These are phyloP conservation scores for Cyclopterus lumpus DNA, from an alignment of 2,797 vertebrate genomes.

Conservation along the genomic window DNA sequence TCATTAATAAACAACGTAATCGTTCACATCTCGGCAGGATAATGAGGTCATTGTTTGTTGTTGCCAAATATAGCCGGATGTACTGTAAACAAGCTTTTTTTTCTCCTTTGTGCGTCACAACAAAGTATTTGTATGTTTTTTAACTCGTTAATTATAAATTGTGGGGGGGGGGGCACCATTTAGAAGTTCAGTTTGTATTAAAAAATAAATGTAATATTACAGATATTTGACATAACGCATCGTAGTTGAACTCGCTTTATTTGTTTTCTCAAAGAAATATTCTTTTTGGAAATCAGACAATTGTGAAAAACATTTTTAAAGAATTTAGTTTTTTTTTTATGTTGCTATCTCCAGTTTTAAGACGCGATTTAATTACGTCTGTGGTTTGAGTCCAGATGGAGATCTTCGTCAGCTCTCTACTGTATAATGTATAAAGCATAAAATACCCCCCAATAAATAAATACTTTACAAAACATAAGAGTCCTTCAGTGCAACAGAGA, in stretches of 20 bases:
- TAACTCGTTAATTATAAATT: not conserved
- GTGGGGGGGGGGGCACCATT: no score
- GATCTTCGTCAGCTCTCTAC: not conserved
- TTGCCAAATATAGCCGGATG: not conserved
- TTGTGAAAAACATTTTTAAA: not conserved
- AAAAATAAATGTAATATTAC: not conserved
- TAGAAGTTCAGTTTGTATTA: slow-evolving; percentile 15
- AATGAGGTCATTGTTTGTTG: not conserved
- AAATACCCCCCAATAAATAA: not conserved
- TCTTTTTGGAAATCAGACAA: no score
- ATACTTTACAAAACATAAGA: not conserved
- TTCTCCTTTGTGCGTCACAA: not conserved
- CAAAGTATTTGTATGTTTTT: not conserved
- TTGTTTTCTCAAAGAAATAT: not conserved
- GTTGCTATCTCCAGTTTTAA: not conserved
- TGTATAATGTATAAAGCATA: not conserved
- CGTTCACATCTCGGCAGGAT: not conserved
- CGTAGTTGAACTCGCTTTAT: not conserved
- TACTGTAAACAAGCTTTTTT: not conserved
- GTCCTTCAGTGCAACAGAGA: slow-evolving; percentile 4
- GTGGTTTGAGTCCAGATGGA: not conserved
- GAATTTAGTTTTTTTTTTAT: not conserved
- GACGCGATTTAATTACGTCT: fast-evolving
- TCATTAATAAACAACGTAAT: not conserved
- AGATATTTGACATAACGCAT: not conserved